These are phyloP conservation scores for Gallinago undulata DNA, from an alignment of 2,113 vertebrate genomes.

Conservation along the genomic window DNA sequence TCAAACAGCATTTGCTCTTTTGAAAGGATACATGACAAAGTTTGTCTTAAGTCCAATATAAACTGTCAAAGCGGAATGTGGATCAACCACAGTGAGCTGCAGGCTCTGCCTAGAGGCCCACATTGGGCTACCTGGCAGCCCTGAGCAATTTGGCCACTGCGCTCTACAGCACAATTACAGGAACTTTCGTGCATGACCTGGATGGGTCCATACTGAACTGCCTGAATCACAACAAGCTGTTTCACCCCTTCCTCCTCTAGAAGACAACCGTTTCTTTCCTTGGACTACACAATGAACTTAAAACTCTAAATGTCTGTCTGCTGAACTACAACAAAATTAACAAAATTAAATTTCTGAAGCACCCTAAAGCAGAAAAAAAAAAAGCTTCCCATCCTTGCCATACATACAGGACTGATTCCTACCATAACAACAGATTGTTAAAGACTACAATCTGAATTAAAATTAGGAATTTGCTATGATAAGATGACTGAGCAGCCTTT, in stretches of 20 bases:
- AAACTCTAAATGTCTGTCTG: background rate
- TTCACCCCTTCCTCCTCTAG: background rate
- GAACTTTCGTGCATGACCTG: background rate
- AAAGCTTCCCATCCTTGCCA: background rate
- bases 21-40: background rate
- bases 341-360: background rate
- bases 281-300: background rate
- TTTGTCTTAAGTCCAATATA: background rate
- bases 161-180: background rate
- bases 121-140: background rate
- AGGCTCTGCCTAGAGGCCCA: background rate
- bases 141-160: rapidly evolving
- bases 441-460: background rate
- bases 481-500: background rate
- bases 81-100: no score
- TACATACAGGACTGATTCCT: background rate
- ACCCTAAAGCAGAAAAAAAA: background rate
- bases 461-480: background rate
- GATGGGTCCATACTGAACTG: background rate
- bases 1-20: background rate
- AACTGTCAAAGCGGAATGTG: background rate
- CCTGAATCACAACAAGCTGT: background rate
- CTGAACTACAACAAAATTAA: background rate
- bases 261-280: background rate
- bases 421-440: background rate